A percentile compares a stretch with the other conserved stretches of the same genome.
These are phyloP conservation scores for Phyllostomus discolor DNA, from an alignment of 2,113 vertebrate genomes.

Conservation along the genomic window DNA sequence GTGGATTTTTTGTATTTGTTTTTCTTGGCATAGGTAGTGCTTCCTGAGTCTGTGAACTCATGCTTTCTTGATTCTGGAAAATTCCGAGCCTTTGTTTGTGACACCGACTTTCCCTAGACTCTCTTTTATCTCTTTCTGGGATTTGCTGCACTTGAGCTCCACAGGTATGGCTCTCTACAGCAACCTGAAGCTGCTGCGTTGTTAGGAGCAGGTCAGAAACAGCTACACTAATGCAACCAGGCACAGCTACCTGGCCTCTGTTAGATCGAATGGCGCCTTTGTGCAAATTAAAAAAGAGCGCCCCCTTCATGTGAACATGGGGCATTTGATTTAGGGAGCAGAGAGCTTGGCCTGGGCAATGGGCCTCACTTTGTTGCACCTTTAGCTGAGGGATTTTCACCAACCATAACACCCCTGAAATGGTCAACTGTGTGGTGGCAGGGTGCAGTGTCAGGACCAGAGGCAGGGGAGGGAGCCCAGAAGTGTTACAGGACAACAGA, in stretches of 20 bases:
- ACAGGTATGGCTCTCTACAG: not conserved
- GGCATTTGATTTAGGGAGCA: not conserved
- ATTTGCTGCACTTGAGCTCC: not conserved
- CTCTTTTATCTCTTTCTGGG: not conserved
- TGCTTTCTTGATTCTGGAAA: conserved; percentile 21
- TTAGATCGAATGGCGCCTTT: not conserved
- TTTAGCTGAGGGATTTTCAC: not conserved
- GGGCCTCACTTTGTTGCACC: not conserved
- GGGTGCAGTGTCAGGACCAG: not conserved
- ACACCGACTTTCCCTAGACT: not conserved
- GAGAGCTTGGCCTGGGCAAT: not conserved
- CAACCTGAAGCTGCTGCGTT: not conserved
- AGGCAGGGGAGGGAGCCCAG: not conserved
- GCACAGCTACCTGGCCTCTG: not conserved
- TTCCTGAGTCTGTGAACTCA: not conserved
- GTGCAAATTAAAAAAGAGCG: not conserved
- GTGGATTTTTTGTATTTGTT: not conserved
- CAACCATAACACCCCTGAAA: not conserved
- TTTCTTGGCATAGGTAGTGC: not conserved
- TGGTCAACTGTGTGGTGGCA: not conserved
- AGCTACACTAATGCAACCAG: not conserved
- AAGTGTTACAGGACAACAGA: not conserved
- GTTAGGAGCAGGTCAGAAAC: not conserved
- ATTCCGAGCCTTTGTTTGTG: not conserved
- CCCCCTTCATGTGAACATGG: not conserved